A percentile compares a stretch with the other conserved stretches of the same genome.
Evolutionary conservation across 2,888 invertebrate species (phyloP).

Genomic region (Harmothoe impar): DNA sequence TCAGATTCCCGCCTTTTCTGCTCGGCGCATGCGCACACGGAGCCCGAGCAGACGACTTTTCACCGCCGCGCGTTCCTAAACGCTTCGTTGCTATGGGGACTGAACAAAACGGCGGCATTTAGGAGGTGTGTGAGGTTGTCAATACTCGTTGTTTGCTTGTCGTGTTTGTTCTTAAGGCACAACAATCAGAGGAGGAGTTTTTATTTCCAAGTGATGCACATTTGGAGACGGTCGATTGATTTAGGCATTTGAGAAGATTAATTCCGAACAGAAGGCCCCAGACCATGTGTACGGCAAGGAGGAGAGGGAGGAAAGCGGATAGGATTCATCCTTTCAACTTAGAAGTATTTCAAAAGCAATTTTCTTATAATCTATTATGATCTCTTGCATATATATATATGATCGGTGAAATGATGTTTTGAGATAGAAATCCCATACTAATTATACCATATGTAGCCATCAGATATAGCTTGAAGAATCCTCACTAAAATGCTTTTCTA

Average conservation of each 20-base stretch:
- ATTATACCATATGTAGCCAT: too few relatives aligned
- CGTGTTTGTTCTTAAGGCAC: conserved; percentile 15
- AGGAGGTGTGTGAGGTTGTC: neutral
- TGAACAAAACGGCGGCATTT: neutral
- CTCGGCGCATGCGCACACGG: neutral
- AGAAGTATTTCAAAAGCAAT: too few relatives aligned
- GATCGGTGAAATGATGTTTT: too few relatives aligned
- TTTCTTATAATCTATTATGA: too few relatives aligned
- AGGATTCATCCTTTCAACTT: neutral
- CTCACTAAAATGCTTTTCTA: too few relatives aligned
- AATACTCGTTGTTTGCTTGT: conserved; percentile 12
- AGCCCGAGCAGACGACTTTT: neutral
- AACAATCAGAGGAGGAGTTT: neutral
- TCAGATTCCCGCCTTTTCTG: conserved; percentile 8
- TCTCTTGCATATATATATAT: too few relatives aligned
- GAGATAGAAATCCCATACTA: too few relatives aligned
- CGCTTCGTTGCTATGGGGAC: neutral
- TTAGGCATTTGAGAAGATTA: neutral
- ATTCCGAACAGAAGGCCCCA: neutral
- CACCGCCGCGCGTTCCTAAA: neutral
- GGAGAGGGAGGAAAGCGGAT: neutral
- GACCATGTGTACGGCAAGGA: neutral
- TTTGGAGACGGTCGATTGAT: conserved; percentile 21
- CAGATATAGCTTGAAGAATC: too few relatives aligned
- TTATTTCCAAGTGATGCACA: conserved; percentile 6